Percentiles rank a stretch among this genome's conserved stretches.
Evolutionary conservation across 2,113 vertebrate species (phyloP).

Genomic region (Oryctolagus cuniculus): DNA sequence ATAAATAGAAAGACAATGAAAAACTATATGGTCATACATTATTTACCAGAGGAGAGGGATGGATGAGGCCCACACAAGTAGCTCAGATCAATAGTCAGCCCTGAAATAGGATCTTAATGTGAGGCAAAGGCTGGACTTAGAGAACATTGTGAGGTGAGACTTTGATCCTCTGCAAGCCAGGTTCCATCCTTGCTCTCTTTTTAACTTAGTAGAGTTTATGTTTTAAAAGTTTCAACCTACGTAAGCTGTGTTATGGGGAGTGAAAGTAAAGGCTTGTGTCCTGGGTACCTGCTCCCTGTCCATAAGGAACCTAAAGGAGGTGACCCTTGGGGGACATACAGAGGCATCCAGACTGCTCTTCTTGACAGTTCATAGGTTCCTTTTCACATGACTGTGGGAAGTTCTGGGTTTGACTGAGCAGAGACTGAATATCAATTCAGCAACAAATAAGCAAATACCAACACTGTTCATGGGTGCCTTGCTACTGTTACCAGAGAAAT

Average conservation of each 20-base stretch:
- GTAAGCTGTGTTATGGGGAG: background rate
- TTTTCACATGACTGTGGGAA: background rate
- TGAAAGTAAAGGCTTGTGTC: fast-evolving
- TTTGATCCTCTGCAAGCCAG: fast-evolving
- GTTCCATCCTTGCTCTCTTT: background rate
- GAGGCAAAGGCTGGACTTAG: background rate
- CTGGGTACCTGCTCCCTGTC: background rate
- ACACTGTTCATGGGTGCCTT: background rate
- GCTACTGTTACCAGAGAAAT: too few relatives aligned
- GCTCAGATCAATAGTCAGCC: background rate
- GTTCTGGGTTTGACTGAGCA: background rate
- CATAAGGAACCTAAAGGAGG: background rate
- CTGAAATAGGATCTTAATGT: background rate
- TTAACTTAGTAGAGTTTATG: background rate
- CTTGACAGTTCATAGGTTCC: background rate
- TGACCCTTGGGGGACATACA: background rate
- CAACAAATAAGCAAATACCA: too few relatives aligned
- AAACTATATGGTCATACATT: background rate
- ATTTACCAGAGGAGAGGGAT: background rate
- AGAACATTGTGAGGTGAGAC: too few relatives aligned
- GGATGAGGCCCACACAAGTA: background rate
- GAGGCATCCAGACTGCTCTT: background rate
- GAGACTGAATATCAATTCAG: background rate
- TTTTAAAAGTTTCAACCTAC: background rate
- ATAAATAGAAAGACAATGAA: constrained; percentile 32